phyloP scores from a whole-genome alignment of 2,888 invertebrate species.

The Stenodera caucasica region DNA sequence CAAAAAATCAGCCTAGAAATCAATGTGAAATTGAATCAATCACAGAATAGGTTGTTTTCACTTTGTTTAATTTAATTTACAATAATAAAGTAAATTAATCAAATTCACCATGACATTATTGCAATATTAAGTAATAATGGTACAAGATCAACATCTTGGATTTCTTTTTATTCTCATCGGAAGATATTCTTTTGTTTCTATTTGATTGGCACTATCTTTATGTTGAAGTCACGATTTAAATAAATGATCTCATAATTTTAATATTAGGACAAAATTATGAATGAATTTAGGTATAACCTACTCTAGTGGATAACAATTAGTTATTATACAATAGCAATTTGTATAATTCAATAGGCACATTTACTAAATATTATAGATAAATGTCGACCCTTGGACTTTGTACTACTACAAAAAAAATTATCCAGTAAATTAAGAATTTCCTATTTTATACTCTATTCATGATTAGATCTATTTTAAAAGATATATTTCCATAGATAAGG shows the following conservation, averaged over 20 bases:
- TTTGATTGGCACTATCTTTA: too few relatives aligned
- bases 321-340: conserved; percentile 20
- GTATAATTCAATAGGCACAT: conserved; percentile 28
- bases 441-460: conserved; percentile 30
- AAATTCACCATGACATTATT: too few relatives aligned
- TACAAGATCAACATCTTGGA: too few relatives aligned
- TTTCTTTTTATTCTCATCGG: too few relatives aligned
- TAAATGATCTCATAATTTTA: background rate
- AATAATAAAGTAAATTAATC: too few relatives aligned
- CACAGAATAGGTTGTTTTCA: too few relatives aligned
- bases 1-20: too few relatives aligned
- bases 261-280: background rate
- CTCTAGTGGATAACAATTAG: background rate
- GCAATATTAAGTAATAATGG: too few relatives aligned
- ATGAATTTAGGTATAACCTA: background rate
- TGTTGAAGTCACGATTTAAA: background rate
- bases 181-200: too few relatives aligned
- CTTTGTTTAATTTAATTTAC: too few relatives aligned
- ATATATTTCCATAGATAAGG: background rate
- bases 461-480: background rate
- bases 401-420: conserved; percentile 27
- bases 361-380: conserved; percentile 13
- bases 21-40: too few relatives aligned
- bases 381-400: conserved; percentile 39
- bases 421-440: conserved; percentile 39